Conservation (phyloP, 2,888 invertebrate genomes). For the Ligdia adustata region DNA sequence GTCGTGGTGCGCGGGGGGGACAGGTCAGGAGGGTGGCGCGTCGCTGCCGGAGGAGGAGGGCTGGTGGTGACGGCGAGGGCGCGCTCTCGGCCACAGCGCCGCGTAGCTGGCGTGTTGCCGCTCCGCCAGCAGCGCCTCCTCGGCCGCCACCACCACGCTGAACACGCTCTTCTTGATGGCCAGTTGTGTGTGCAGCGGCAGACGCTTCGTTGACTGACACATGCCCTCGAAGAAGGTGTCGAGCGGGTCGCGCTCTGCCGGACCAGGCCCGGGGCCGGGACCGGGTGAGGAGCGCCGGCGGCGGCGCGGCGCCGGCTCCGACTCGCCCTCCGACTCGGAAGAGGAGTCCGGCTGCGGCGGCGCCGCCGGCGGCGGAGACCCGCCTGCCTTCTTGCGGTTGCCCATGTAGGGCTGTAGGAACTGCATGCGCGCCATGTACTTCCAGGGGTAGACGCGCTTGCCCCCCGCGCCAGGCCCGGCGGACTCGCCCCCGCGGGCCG, state of each 20-base stretch:
- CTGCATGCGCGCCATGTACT: constrained; percentile 73
- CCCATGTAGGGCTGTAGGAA: constrained; percentile 79
- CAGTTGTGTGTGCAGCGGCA: constrained; percentile 71
- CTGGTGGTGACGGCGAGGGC: constrained; percentile 14
- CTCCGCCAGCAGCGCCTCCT: constrained; percentile 71
- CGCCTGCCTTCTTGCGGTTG: constrained; percentile 63
- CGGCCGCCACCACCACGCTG: constrained; percentile 68
- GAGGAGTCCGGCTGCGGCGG: constrained; percentile 35
- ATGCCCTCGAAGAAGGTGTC: constrained; percentile 78
- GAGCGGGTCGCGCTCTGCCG: constrained; percentile 58
- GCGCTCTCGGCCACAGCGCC: constrained; percentile 59
- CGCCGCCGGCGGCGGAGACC: constrained; percentile 43
- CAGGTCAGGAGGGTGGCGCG: constrained; percentile 29
- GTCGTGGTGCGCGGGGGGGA: not conserved
- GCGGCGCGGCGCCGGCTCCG: constrained; percentile 43
- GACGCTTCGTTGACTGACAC: constrained; percentile 75
- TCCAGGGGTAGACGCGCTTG: constrained; percentile 70
- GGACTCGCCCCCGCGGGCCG: constrained; percentile 53
- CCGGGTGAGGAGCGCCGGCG: constrained; percentile 18
- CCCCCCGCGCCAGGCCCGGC: constrained; percentile 37
- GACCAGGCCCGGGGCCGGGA: constrained; percentile 22
- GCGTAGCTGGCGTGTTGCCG: constrained; percentile 76
- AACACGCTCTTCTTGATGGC: constrained; percentile 70
- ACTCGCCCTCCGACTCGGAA: constrained; percentile 43
- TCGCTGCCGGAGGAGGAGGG: constrained; percentile 34